Percentiles rank a stretch among this genome's conserved stretches.
Evolutionary conservation across 2,113 vertebrate species (phyloP).

Genomic region (Hemiprocne comata): DNA sequence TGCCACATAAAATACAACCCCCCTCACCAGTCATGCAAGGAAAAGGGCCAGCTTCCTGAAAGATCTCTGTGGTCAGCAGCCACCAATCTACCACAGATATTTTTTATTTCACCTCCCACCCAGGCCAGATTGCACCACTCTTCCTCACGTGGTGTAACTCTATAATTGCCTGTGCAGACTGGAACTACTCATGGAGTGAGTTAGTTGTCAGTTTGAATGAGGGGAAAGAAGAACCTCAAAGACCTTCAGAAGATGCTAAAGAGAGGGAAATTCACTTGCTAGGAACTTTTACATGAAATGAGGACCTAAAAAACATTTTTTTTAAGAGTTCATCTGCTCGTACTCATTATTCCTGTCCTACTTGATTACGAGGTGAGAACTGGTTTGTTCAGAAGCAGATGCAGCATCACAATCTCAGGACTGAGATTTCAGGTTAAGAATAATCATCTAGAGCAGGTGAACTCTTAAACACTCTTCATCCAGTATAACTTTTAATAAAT

Average conservation of each 20-base stretch:
- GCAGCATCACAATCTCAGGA: not conserved
- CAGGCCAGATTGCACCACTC: not conserved
- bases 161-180: not conserved
- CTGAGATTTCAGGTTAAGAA: constrained; percentile 1
- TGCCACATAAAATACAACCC: constrained; percentile 18
- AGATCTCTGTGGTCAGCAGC: not conserved
- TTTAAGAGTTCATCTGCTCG: constrained; percentile 55
- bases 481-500: constrained; percentile 41
- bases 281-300: constrained; percentile 2
- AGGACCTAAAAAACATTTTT: not conserved
- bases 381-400: not conserved
- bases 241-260: constrained; percentile 43
- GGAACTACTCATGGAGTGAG: not conserved
- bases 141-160: not conserved
- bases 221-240: constrained; percentile 7
- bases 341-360: not conserved
- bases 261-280: constrained; percentile 26
- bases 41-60: not conserved
- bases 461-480: constrained; percentile 37
- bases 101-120: not conserved
- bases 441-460: constrained; percentile 35
- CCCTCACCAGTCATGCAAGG: constrained; percentile 23
- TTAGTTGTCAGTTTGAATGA: not conserved
- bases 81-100: not conserved
- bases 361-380: not conserved